Base-by-base conservation (phyloP, 92 coral and sea anemone species). In the Pocillopora meandrina region DNA sequence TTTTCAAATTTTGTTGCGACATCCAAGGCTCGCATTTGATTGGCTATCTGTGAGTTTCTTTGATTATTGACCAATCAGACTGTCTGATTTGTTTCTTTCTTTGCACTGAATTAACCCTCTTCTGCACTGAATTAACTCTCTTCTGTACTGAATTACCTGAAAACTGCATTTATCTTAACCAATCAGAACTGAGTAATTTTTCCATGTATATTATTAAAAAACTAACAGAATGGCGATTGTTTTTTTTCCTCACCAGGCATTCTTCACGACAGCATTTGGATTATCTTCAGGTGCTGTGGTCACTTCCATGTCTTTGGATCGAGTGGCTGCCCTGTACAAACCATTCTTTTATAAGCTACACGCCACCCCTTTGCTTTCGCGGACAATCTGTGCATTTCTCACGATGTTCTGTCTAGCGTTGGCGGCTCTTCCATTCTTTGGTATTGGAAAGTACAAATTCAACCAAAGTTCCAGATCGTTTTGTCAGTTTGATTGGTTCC, bases 211-310 rank as follows among this genome's bases (percentile, higher is more conserved):
- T 17, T 61, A 61, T 17, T 61, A 16, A 21, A 9, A 62, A 62
- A 19, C n/a, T 62, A 62, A 11, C 3, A 0, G 34, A 67, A 1
- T 61, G 34, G 12, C 21, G 36, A 12, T 42, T 26, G 5, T 15
- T 10, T 61, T 26, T 63, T 71, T 20, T 42, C 61, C 15, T 65
- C 20, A 2, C 10, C 90, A 91, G 94, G 94, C 84, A 7, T 91
- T 91, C 72, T 91, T 65, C 69, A 20, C 89, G 36, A 88, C 89
- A 49, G 74, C 84, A 15, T 88, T 82, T 10, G 91, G 94, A 20
- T 17, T 91, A 14, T 83, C 92, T 18, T 91, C 94, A 19, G 94
- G 94, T 42, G 80, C 87, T 69, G 87, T 91, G 58, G 94, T 91
- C 26, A 88, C 94, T 8, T 80, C 81, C 80, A 91, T 91, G 94